Base-by-base conservation (phyloP, 2,113 vertebrate genomes). In the Delphinapterus leucas region DNA sequence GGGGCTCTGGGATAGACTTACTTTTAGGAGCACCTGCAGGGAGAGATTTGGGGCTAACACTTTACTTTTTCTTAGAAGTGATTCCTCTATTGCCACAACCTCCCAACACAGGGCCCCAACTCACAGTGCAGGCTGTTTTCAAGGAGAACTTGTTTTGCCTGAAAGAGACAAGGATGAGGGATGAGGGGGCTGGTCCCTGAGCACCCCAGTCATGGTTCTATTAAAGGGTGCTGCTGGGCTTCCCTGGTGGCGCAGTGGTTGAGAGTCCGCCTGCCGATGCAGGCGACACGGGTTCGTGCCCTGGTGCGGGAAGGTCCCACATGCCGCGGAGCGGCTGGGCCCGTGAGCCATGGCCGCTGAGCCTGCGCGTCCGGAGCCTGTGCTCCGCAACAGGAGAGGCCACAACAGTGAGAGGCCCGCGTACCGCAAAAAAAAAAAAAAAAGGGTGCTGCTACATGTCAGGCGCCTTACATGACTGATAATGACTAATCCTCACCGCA, bases 131-230 rank as follows among this genome's bases (percentile, higher is more conserved):
- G 99, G 97, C 98, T 99, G 98, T 97, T 99, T 97, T 99, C 99
- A 93, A 99, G 98, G 67, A 99, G 99, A 87, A 99, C 99, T 95
- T 99, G 99, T 76, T 99, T 99, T 49, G 99, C 99, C 99, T 99
- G 98, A 41, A 98, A 98, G 55, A 97, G 44, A 98, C 6, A 21
- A 49, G n/a, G 47, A 81, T 8, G 31, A 6, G 5, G 10, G 65
- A 36, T 93, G 58, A 11, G n/a, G 28, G 23, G 12, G 6, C 25
- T 5, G 8, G n/a, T 8, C 33, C 83, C 68, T 3, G 36, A 49
- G 67, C 38, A 7, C 21, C 49, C 12, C 36, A 13, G 58, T 3
- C 58, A 17, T 3, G 6, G 71, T 65, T 36, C 77, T 36, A 21
- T 2, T 8, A 76, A 71, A 0, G 2, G 63, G 26, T 20, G 33